Evolutionary conservation across 1,140 invertebrate genomes (phyloP).

Genomic region (Brachionus plicatilis): DNA sequence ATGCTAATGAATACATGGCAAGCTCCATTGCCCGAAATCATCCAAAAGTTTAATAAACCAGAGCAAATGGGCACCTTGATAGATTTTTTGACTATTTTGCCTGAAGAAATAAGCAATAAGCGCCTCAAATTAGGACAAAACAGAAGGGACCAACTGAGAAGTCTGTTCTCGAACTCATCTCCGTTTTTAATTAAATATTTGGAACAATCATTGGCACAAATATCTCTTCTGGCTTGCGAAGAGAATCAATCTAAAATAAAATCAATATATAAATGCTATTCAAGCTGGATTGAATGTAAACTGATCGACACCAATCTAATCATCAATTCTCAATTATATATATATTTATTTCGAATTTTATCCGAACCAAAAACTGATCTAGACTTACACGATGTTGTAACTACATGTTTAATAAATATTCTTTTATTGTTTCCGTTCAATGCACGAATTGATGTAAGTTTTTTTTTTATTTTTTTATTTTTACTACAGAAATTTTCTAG

Average conservation of each 20-base stretch:
- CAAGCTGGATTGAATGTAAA: slow-evolving; percentile 26
- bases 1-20: slow-evolving; percentile 90
- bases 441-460: slow-evolving; percentile 10
- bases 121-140: slow-evolving; percentile 81
- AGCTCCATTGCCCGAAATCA: slow-evolving; percentile 75
- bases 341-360: slow-evolving; percentile 32
- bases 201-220: slow-evolving; percentile 52
- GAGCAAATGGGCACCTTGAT: slow-evolving; percentile 61
- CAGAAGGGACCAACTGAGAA: slow-evolving; percentile 72
- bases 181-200: slow-evolving; percentile 65
- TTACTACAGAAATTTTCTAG: neutral
- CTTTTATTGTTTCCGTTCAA: slow-evolving; percentile 35
- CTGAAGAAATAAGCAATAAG: slow-evolving; percentile 74
- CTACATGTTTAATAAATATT: slow-evolving; percentile 36
- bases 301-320: slow-evolving; percentile 13
- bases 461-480: neutral
- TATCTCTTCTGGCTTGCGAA: neutral
- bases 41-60: slow-evolving; percentile 62
- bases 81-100: slow-evolving; percentile 83
- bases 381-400: slow-evolving; percentile 39
- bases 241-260: slow-evolving; percentile 21
- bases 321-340: slow-evolving; percentile 13
- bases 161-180: slow-evolving; percentile 63
- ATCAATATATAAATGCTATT: slow-evolving; percentile 18
- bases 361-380: slow-evolving; percentile 8